Evolutionary conservation across 2,113 vertebrate species (phyloP).

Genomic region (Capreolus pygargus): DNA sequence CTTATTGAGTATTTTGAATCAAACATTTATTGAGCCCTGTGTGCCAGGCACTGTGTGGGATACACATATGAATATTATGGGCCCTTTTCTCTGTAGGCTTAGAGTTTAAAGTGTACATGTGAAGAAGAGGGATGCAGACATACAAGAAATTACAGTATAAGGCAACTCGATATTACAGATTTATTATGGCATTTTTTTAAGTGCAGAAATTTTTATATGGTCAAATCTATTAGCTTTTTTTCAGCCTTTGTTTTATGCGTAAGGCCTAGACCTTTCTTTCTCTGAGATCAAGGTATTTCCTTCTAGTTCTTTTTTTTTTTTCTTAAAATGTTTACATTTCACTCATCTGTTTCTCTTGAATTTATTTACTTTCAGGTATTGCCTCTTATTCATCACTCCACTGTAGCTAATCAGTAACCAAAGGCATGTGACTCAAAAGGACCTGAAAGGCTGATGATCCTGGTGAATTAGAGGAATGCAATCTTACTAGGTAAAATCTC

Average conservation of each 20-base stretch:
- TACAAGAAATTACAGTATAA: neutral
- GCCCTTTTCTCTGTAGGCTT: neutral
- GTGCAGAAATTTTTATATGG: neutral
- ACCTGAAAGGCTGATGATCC: neutral
- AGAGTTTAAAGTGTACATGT: neutral
- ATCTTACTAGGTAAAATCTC: neutral
- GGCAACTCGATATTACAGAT: neutral
- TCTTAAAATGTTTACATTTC: neutral
- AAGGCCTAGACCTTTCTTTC: neutral
- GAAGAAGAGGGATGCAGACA: neutral
- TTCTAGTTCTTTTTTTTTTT: neutral
- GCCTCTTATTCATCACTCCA: neutral
- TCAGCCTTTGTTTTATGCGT: neutral
- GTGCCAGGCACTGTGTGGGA: neutral
- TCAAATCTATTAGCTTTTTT: neutral
- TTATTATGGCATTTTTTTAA: neutral
- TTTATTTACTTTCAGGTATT: conserved; percentile 36
- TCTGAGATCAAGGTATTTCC: neutral
- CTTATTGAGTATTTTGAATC: neutral
- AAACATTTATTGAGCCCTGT: neutral
- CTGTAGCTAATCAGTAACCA: neutral
- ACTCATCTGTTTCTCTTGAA: neutral
- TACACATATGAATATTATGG: neutral
- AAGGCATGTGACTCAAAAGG: neutral
- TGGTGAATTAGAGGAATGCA: neutral